Percentiles rank a stretch among this genome's conserved stretches.
phyloP scores from a whole-genome alignment of 2,888 invertebrate species.

The Iselma pallidipennis region DNA sequence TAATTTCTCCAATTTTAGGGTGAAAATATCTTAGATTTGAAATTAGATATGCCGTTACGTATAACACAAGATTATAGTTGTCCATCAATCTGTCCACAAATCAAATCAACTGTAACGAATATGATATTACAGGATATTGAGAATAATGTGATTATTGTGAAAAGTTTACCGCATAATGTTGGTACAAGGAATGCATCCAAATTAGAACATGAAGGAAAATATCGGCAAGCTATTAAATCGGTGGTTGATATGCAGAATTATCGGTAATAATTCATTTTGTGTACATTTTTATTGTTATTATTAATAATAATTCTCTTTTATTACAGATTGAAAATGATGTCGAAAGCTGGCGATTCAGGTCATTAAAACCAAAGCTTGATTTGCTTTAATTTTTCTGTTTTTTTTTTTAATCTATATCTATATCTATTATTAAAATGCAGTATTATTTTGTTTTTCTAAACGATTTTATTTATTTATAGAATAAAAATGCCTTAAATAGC shows the following conservation, averaged over 20 bases:
- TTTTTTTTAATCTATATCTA: no score
- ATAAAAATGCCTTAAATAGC: no score
- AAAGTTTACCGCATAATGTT: constrained; percentile 50
- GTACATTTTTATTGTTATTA: not conserved
- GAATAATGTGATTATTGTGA: constrained; percentile 49
- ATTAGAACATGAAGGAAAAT: constrained; percentile 53
- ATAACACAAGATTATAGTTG: constrained; percentile 77
- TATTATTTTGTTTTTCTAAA: not conserved
- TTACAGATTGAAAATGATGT: not conserved
- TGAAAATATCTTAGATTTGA: constrained; percentile 75
- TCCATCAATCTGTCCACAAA: constrained; percentile 71
- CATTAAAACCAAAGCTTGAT: not conserved
- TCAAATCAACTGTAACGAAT: constrained; percentile 68
- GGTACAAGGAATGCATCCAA: constrained; percentile 48
- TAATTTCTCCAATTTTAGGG: constrained; percentile 39
- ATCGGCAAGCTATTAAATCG: constrained; percentile 51
- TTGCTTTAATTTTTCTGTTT: not conserved
- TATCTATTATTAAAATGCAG: not conserved
- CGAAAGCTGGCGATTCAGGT: not conserved
- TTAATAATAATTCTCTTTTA: not conserved
- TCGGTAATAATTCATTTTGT: constrained; percentile 37
- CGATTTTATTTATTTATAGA: no score
- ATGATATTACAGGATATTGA: constrained; percentile 59
- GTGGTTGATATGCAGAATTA: constrained; percentile 52
- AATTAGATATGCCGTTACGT: constrained; percentile 74